Evolutionary conservation across 2,888 invertebrate species (phyloP).

Genomic region (Amphipoea lucens): DNA sequence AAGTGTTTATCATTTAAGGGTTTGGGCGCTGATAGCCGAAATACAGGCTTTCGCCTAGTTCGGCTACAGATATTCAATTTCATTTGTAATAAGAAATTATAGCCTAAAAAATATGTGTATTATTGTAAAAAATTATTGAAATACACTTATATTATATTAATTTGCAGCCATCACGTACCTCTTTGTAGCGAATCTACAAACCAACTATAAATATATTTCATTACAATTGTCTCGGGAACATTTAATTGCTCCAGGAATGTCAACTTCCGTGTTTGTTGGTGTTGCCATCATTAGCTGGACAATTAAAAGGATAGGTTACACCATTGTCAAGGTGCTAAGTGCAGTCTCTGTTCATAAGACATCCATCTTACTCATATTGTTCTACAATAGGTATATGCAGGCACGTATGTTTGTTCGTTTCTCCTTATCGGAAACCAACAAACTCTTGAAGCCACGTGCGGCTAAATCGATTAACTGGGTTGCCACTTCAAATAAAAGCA

Average conservation of each 20-base stretch:
- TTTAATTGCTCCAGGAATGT: slow-evolving; percentile 60
- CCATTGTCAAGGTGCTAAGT: slow-evolving; percentile 51
- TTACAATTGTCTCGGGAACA: slow-evolving; percentile 39
- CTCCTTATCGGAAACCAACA: slow-evolving; percentile 54
- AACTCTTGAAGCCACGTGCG: slow-evolving; percentile 64
- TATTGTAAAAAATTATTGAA: neutral
- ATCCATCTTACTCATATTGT: slow-evolving; percentile 38
- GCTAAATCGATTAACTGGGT: slow-evolving; percentile 62
- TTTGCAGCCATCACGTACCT: slow-evolving; percentile 11
- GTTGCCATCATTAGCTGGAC: slow-evolving; percentile 43
- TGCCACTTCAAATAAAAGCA: slow-evolving; percentile 60
- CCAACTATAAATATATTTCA: slow-evolving; percentile 52
- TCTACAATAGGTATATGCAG: neutral
- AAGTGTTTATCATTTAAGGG: neutral
- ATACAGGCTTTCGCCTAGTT: neutral
- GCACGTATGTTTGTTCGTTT: slow-evolving; percentile 40
- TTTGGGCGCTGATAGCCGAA: neutral
- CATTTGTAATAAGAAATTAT: neutral
- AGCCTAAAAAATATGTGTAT: neutral
- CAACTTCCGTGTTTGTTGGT: slow-evolving; percentile 63
- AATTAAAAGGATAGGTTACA: slow-evolving; percentile 60
- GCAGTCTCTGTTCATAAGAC: slow-evolving; percentile 27
- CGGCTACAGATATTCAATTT: neutral
- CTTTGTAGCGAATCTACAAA: slow-evolving; percentile 26
- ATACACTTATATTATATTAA: neutral